Evolutionary conservation across 2,888 invertebrate species (phyloP), one percentile per base, ranked within the genome.

Genomic region (Sinotaia quadrata): DNA sequence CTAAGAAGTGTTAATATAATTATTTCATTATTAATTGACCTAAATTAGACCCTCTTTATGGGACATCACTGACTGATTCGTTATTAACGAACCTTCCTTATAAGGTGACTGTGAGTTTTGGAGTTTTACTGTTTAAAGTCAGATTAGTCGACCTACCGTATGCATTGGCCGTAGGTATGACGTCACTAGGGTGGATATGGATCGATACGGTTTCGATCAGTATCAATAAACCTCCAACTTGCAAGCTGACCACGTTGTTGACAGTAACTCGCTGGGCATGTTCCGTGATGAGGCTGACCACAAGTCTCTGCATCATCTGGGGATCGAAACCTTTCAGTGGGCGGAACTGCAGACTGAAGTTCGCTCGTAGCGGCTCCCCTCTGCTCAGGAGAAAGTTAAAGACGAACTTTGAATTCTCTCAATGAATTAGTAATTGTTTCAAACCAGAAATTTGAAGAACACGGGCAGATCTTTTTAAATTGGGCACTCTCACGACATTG

Each of bases 271-370:
- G 77, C 0, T 76, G 74, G 33, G 80, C 78, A 68, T 81, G 79
- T 58, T 81, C 82, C 61, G 75, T 80, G 71, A 82, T 77, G 62
- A 80, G 78, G 34, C 75, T 74, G 34, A 80, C 77, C 1, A 80
- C 78, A n/a, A 76, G 59, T 29, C 78, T 68, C 61, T 80, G 74
- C 69, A 78, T 76, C 31, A 75, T 72, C 5, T 75, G 73, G 24
- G 78, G 57, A 34, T 75, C 72, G 10, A 74, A 52, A 4, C 71
- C 71, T 18, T 62, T 29, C 27, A 49, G 47, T 0, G 79, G 79
- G 60, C 73, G 75, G 63, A 83, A 83, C 66, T 77, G 78, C 4
- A 83, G 67, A 36, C 79, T 76, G 37, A 81, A 76, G 49, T 80
- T 79, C 47, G 80, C 80, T 27, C 78, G 74, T 12, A 78, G 76